Evolutionary conservation across 2,888 invertebrate genomes (phyloP).

Genomic region (Hemithea aestivaria): DNA sequence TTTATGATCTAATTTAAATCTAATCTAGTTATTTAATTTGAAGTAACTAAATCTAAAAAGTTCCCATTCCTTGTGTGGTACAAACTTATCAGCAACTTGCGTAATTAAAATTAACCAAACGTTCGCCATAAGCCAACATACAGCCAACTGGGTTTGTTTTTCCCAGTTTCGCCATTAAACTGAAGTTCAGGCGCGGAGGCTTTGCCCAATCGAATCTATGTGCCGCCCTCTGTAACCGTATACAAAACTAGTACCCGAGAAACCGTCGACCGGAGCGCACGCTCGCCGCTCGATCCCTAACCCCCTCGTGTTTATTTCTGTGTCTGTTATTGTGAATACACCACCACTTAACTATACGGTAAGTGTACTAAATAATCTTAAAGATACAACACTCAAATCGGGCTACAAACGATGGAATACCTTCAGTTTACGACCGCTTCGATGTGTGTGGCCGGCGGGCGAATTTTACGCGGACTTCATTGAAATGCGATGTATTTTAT

Average conservation of each 20-base stretch:
- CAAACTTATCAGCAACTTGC: too few species aligned
- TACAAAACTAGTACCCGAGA: constrained; percentile 51
- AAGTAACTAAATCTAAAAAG: too few species aligned
- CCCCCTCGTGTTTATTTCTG: constrained; percentile 48
- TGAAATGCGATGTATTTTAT: constrained; percentile 16
- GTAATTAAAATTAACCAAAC: not conserved
- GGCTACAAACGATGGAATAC: too few species aligned
- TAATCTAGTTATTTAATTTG: too few species aligned
- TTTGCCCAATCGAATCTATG: constrained; percentile 13
- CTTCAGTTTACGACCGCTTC: constrained; percentile 13
- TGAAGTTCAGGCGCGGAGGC: constrained; percentile 21
- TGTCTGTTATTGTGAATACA: constrained; percentile 41
- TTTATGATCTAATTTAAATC: too few species aligned
- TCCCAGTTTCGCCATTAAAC: constrained; percentile 25
- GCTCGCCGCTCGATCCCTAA: constrained; percentile 33
- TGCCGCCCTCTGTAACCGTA: constrained; percentile 44
- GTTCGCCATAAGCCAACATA: not conserved
- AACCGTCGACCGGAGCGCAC: constrained; percentile 50
- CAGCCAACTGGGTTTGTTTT: constrained; percentile 6
- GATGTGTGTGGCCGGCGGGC: constrained; percentile 19
- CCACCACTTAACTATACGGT: constrained; percentile 21
- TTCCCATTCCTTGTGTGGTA: too few species aligned
- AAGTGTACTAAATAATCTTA: constrained; percentile 18
- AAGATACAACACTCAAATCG: too few species aligned
- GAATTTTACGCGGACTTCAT: constrained; percentile 21